Evolutionary conservation across 2,113 vertebrate species (phyloP).

Genomic region (Phyllostomus hastatus): DNA sequence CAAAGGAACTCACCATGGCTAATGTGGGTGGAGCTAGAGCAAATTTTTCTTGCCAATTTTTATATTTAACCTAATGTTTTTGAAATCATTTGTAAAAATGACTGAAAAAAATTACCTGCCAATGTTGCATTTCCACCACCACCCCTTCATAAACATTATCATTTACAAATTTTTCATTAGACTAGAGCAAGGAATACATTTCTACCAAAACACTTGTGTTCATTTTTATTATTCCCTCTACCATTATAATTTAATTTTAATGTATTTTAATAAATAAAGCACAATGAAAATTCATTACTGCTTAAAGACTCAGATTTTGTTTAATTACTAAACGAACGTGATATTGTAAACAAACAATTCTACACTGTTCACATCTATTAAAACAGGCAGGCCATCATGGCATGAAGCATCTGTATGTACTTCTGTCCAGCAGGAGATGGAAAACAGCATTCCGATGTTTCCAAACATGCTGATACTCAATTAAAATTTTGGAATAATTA

Average conservation of each 20-base stretch:
- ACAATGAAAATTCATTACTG: background rate
- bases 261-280: background rate
- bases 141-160: background rate
- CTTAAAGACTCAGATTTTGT: background rate
- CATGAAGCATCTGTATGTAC: background rate
- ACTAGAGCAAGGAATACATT: background rate
- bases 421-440: background rate
- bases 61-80: background rate
- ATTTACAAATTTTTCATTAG: constrained; percentile 14
- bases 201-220: background rate
- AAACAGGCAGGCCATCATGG: background rate
- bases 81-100: background rate
- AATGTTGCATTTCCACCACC: background rate
- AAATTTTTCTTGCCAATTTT: constrained; percentile 11
- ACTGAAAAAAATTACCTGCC: background rate
- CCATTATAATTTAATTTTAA: background rate
- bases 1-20: background rate
- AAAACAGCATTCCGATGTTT: background rate
- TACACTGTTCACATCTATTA: background rate
- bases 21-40: background rate
- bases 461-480: background rate
- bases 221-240: background rate
- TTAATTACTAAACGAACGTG: background rate
- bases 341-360: background rate
- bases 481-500: background rate